Conservation (phyloP, 2,888 invertebrate species). For the Amaurobius ferox region DNA sequence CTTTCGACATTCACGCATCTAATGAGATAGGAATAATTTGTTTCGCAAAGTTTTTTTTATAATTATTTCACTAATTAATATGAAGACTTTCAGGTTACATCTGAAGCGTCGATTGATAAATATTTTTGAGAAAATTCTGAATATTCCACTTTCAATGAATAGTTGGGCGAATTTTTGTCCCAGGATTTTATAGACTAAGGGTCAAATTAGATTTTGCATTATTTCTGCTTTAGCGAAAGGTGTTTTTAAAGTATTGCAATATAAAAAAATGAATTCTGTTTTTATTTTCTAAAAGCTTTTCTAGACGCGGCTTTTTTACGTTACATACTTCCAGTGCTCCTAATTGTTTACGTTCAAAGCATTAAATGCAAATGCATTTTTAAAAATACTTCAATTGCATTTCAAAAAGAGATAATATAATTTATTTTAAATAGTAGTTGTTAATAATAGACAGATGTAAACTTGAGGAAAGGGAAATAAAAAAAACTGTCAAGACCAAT, state of each 20-base stretch:
- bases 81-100: neutral
- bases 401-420: neutral
- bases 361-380: conserved; percentile 40
- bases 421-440: conserved; percentile 1
- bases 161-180: conserved; percentile 15
- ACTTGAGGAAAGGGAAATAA: neutral
- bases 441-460: neutral
- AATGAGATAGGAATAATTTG: neutral
- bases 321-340: conserved; percentile 19
- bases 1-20: too few relatives aligned
- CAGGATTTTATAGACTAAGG: conserved; percentile 23
- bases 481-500: neutral
- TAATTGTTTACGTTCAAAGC: conserved; percentile 37
- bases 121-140: neutral
- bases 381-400: conserved; percentile 23
- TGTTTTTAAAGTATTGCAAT: conserved; percentile 7
- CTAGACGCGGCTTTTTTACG: conserved; percentile 20
- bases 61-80: neutral
- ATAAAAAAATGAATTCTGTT: conserved; percentile 8
- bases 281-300: conserved; percentile 51
- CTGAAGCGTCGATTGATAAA: neutral
- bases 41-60: neutral
- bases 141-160: neutral
- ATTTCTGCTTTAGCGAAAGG: conserved; percentile 10
- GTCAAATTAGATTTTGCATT: conserved; percentile 52